Evolutionary conservation across 2,888 invertebrate species (phyloP).

Genomic region (Catocala fraxini): DNA sequence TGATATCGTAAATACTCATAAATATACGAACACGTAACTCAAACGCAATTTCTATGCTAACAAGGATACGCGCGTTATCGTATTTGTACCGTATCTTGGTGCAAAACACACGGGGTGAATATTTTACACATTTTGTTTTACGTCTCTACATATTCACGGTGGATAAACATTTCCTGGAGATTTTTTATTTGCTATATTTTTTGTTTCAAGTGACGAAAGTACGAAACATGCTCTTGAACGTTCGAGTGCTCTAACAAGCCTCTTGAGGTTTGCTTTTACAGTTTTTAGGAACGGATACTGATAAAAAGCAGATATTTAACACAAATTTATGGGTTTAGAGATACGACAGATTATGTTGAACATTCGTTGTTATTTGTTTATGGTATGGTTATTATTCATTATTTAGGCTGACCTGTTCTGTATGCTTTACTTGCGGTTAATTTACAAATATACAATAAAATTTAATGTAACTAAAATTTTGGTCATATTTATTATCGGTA

Average conservation of each 20-base stretch:
- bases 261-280: constrained; percentile 45
- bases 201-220: constrained; percentile 35
- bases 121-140: constrained; percentile 61
- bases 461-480: too few species aligned
- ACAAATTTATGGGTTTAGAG: constrained; percentile 7
- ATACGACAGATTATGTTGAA: background rate
- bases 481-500: too few species aligned
- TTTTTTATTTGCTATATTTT: constrained; percentile 48
- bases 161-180: constrained; percentile 50
- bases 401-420: background rate
- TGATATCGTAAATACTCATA: constrained; percentile 42
- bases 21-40: constrained; percentile 45
- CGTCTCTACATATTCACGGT: constrained; percentile 49
- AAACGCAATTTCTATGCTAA: constrained; percentile 68
- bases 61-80: constrained; percentile 64
- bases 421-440: too few species aligned
- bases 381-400: constrained; percentile 2
- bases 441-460: too few species aligned
- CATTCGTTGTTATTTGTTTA: background rate
- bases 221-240: constrained; percentile 40
- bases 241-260: constrained; percentile 56
- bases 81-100: constrained; percentile 61
- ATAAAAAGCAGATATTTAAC: constrained; percentile 25
- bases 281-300: constrained; percentile 31
- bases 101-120: constrained; percentile 68